Evolutionary conservation across 2,113 vertebrate genomes (phyloP).

Genomic region (Ciconia boyciana): DNA sequence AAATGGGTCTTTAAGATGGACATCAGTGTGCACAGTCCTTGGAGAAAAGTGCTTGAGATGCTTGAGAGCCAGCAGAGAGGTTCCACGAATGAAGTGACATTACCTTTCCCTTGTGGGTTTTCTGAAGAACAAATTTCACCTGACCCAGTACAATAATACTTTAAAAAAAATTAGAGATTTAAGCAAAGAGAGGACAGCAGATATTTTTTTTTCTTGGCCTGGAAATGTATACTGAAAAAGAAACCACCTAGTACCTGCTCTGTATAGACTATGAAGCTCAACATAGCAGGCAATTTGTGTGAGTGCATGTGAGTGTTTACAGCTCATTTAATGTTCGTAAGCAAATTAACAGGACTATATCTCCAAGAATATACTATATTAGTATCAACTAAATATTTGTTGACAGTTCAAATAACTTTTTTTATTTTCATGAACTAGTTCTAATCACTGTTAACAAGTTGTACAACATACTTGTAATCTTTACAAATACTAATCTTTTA

Average conservation of each 20-base stretch:
- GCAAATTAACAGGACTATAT: background rate
- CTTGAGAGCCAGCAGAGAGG: background rate
- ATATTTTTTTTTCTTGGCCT: background rate
- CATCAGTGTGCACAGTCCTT: background rate
- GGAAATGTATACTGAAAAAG: background rate
- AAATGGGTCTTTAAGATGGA: conserved; percentile 25
- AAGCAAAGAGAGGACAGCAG: background rate
- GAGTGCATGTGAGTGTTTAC: background rate
- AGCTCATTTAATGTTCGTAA: background rate
- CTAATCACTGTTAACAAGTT: background rate
- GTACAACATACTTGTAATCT: background rate
- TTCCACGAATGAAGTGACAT: background rate
- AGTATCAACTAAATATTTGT: background rate
- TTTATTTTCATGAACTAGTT: background rate
- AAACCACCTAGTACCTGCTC: background rate
- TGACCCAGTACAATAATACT: background rate
- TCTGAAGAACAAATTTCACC: background rate
- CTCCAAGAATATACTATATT: background rate
- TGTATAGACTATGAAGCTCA: background rate
- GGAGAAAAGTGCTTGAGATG: background rate
- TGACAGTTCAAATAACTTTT: background rate
- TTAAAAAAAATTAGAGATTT: background rate
- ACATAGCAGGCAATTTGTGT: background rate
- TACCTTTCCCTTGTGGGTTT: background rate
- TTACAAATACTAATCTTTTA: background rate